Evolutionary conservation across 2,888 invertebrate genomes (phyloP), one percentile per base, ranked within the genome.

Genomic region (Lasius platythorax): DNA sequence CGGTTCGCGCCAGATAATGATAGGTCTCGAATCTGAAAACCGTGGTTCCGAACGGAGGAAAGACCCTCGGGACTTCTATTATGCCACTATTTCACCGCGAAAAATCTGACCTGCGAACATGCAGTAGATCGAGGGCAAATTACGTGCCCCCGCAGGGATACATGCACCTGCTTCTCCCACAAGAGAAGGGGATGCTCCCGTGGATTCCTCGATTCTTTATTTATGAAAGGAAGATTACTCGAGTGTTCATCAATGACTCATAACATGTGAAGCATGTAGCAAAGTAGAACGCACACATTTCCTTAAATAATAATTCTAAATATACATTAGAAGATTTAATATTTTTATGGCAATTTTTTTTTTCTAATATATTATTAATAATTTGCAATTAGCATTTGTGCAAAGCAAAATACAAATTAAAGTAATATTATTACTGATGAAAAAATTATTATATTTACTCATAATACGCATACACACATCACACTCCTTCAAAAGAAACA

Each of bases 1-100:
- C 90, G 90, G 90, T 89, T 91, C 87, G 88, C 90, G 88, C 82
- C 75, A 76, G 87, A 85, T 91, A 91, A 91, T 91, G 87, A 91
- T 84, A 91, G 90, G 61, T 66, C 83, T 81, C 82, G 85, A 85
- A 89, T 88, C 73, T 84, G 84, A 84, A 85, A 89, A 86, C 67
- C 88, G 58, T 85, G 74, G 78, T 67, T 73, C 66, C 56, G 61
- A 82, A 74, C 53, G 30, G 75, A 61, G 56, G 33, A 75, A 84
- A 68, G 68, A 84, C 81, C 72, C 70, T 43, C 75, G 50, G 70
- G 82, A 83, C 86, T 75, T 82, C 87, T 85, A 90, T 90, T 87
- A 84, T 82, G 66, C 85, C 84, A 83, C 85, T 82, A 83, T 87
- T 85, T 84, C 83, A 83, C 86, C 84, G 88, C 86, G 88, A 90